A percentile compares a stretch with the other conserved stretches of the same genome.
phyloP scores from a whole-genome alignment of 1,140 invertebrate genomes.

The Drosophila grimshawi region DNA sequence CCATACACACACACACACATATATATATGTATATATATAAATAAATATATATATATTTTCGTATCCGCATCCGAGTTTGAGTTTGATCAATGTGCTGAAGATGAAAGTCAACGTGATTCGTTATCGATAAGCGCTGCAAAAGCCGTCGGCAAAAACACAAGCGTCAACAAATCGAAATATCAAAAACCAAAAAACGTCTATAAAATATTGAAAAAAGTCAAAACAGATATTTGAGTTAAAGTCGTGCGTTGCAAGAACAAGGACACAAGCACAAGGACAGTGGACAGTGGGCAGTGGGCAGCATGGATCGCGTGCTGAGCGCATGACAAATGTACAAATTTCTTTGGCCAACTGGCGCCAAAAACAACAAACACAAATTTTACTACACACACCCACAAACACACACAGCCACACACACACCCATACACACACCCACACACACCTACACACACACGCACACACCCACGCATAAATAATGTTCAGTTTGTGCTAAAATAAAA shows the following conservation, averaged over 20 bases:
- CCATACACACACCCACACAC: no score
- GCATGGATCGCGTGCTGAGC: constrained; percentile 35
- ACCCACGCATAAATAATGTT: constrained; percentile 15
- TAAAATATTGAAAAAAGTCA: no score
- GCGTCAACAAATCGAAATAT: background rate
- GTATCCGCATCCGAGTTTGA: no score
- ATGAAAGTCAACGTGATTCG: constrained; percentile 14
- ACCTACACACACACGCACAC: background rate
- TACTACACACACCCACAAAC: constrained; percentile 10
- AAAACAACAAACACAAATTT: constrained; percentile 32
- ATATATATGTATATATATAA: constrained; percentile 1
- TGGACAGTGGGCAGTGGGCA: constrained; percentile 5
- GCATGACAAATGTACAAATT: constrained; percentile 38
- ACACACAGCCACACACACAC: no score
- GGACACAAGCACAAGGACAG: constrained; percentile 25
- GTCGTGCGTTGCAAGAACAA: constrained; percentile 4
- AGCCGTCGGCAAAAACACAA: constrained; percentile 41
- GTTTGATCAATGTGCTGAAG: constrained; percentile 3
- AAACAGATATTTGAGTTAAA: no score
- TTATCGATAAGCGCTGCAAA: constrained; percentile 14
- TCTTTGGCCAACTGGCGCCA: constrained; percentile 37
- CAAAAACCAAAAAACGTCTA: background rate
- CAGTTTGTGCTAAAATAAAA: constrained; percentile 32
- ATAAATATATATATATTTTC: background rate
- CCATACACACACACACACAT: background rate